Conservation (phyloP, 2,113 vertebrate species). For the Psephotus haematonotus region DNA sequence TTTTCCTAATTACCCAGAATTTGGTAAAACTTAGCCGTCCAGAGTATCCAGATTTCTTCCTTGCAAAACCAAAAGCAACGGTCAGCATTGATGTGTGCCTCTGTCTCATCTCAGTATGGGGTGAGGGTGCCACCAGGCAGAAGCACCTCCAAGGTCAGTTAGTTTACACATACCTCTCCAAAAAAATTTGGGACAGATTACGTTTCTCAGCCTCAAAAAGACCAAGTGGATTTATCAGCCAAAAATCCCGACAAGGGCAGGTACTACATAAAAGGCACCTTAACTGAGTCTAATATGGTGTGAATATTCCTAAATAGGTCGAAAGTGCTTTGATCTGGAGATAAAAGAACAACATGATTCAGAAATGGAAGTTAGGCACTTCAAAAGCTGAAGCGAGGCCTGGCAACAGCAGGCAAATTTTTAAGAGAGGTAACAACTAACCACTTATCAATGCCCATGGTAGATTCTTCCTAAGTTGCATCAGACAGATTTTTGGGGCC, state of each 20-base stretch:
- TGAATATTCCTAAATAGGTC: not conserved
- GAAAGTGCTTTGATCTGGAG: not conserved
- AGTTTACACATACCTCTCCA: not conserved
- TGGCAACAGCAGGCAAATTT: not conserved
- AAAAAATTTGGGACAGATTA: not conserved
- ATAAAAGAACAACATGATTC: not conserved
- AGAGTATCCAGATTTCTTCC: not conserved
- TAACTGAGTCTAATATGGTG: not conserved
- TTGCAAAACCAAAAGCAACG: not conserved
- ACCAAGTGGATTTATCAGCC: not conserved
- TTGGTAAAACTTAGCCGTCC: not conserved
- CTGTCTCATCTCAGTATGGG: fast-evolving
- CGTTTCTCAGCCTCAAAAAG: not conserved
- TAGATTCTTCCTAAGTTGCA: not conserved
- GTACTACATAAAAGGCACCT: not conserved
- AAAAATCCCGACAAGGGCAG: not conserved
- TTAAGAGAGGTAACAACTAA: not conserved
- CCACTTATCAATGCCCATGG: not conserved
- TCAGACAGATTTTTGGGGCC: not conserved
- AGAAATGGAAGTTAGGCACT: not conserved
- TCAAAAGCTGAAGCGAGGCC: not conserved
- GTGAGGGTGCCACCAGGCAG: not conserved
- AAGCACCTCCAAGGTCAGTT: not conserved
- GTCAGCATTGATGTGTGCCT: not conserved
- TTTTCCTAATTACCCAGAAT: not conserved